These are phyloP conservation scores for Channa striata DNA, from an alignment of 2,797 vertebrate species.

Conservation along the genomic window DNA sequence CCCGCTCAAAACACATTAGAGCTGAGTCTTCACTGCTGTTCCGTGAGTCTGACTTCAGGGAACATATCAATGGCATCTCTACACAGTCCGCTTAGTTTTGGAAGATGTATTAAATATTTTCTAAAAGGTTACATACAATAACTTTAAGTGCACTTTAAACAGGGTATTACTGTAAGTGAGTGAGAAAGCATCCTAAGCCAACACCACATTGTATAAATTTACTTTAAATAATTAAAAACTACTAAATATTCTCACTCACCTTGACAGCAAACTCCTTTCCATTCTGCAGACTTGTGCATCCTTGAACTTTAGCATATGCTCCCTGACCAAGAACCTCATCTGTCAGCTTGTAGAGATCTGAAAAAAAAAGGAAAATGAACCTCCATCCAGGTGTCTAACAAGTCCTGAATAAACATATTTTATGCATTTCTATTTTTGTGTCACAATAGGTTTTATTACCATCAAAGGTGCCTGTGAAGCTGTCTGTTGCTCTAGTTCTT, in stretches of 20 bases:
- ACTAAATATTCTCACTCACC: slow-evolving; percentile 73
- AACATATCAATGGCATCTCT: too few relatives aligned
- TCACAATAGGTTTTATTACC: slow-evolving; percentile 76
- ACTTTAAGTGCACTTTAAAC: neutral
- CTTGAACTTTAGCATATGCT: slow-evolving; percentile 95
- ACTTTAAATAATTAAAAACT: neutral
- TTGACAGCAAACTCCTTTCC: slow-evolving; percentile 96
- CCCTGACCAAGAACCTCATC: slow-evolving; percentile 95
- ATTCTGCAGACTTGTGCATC: slow-evolving; percentile 92
- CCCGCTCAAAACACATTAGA: too few relatives aligned
- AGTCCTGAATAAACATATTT: neutral
- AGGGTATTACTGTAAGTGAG: neutral
- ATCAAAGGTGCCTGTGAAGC: slow-evolving; percentile 90
- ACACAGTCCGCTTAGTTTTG: too few relatives aligned
- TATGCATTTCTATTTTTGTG: neutral
- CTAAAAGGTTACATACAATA: too few relatives aligned
- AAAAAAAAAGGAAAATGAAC: slow-evolving; percentile 38
- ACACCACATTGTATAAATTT: neutral
- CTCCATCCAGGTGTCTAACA: neutral
- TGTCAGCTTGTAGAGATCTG: slow-evolving; percentile 94
- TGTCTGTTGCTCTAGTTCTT: slow-evolving; percentile 88
- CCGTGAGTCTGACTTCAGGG: too few relatives aligned
- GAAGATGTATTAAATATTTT: too few relatives aligned
- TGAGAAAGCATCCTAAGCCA: neutral
- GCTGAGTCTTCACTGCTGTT: too few relatives aligned